These are phyloP conservation scores for Rhyacichthys aspro DNA, from an alignment of 2,797 vertebrate species.

Conservation along the genomic window DNA sequence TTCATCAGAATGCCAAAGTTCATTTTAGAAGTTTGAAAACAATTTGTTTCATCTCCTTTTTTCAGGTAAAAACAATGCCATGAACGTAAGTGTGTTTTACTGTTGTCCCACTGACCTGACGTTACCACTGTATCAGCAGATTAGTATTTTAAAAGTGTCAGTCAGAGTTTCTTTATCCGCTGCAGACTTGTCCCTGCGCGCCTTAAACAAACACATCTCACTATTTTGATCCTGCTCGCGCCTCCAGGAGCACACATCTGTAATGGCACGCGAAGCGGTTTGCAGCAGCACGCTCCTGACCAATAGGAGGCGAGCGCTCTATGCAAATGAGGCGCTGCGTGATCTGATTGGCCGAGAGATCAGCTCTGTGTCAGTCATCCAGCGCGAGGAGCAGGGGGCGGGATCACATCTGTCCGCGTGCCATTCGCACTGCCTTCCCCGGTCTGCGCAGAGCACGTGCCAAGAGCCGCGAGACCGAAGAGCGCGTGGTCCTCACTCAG, in stretches of 20 bases:
- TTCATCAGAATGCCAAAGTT: too few species aligned
- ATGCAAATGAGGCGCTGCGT: slow-evolving; percentile 63
- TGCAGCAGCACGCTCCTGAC: slow-evolving; percentile 76
- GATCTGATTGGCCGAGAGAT: slow-evolving; percentile 78
- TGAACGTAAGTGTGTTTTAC: background rate
- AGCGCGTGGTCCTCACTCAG: background rate
- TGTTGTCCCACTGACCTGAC: background rate
- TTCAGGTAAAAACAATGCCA: too few species aligned
- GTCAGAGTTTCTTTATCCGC: background rate
- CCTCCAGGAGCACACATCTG: slow-evolving; percentile 72
- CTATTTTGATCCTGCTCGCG: slow-evolving; percentile 53
- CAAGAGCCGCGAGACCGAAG: slow-evolving; percentile 53
- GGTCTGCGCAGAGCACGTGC: slow-evolving; percentile 83
- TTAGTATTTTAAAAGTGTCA: background rate
- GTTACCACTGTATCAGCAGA: too few species aligned
- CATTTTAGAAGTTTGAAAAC: too few species aligned
- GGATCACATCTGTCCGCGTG: slow-evolving; percentile 78
- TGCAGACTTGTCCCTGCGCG: slow-evolving; percentile 3
- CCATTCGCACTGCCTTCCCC: slow-evolving; percentile 73
- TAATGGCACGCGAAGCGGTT: slow-evolving; percentile 86
- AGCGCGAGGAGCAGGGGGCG: slow-evolving; percentile 57
- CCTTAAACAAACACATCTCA: slow-evolving; percentile 23
- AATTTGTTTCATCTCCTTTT: background rate
- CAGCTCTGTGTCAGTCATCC: slow-evolving; percentile 80
- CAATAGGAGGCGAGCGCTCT: slow-evolving; percentile 76